Evolutionary conservation across 2,797 vertebrate genomes (phyloP).

Genomic region (Catostomus latipinnis): DNA sequence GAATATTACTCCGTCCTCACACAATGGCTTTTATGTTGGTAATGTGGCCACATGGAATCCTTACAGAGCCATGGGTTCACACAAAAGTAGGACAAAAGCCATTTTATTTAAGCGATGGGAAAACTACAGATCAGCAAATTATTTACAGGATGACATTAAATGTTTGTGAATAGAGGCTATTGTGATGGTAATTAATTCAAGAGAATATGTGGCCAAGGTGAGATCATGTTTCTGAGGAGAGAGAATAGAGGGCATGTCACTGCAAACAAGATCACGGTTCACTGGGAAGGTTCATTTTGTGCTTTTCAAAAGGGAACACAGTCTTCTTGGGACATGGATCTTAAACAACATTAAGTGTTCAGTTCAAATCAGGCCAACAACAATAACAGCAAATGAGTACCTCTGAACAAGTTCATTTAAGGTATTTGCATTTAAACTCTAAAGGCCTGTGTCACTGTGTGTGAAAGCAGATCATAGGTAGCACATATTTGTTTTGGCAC

Average conservation of each 20-base stretch:
- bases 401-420: conserved; percentile 4
- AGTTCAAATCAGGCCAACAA: conserved; percentile 2
- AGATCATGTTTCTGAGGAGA: conserved; percentile 52
- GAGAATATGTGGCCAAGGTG: conserved; percentile 48
- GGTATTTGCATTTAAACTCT: not conserved
- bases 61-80: conserved; percentile 48
- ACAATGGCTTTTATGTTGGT: conserved; percentile 56
- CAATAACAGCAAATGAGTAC: not conserved
- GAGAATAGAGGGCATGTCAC: conserved; percentile 42
- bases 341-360: conserved; percentile 5
- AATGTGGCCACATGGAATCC: conserved; percentile 53
- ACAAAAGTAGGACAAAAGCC: conserved; percentile 56
- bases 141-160: conserved; percentile 59
- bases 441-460: no score
- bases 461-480: no score
- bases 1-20: conserved; percentile 33
- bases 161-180: conserved; percentile 57
- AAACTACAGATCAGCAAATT: conserved; percentile 58
- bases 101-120: conserved; percentile 54
- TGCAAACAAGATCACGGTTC: conserved; percentile 29
- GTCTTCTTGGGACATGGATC: not conserved
- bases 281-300: conserved; percentile 11
- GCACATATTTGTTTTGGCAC: no score
- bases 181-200: conserved; percentile 52
- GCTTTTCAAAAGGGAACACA: not conserved